Conservation (phyloP, 2,888 invertebrate genomes). For the Drosophila monieri region DNA sequence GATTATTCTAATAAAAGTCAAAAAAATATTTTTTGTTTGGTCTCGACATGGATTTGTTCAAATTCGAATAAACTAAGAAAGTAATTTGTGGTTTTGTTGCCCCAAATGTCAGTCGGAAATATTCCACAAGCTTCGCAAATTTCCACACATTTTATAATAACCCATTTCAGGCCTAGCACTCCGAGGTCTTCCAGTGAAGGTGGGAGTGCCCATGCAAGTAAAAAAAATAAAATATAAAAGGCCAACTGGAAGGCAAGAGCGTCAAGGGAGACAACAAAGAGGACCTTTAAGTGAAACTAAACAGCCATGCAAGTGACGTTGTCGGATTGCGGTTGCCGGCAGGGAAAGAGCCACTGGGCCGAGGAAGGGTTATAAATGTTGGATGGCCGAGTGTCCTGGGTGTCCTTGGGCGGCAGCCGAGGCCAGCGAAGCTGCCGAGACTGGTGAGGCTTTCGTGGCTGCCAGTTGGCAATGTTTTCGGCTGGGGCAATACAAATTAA, state of each 20-base stretch:
- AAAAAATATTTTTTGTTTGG: slow-evolving; percentile 9
- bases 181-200: not conserved
- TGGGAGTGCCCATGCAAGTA: slow-evolving; percentile 6
- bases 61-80: slow-evolving; percentile 7
- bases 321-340: slow-evolving; percentile 65
- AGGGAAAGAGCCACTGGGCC: slow-evolving; percentile 12
- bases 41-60: slow-evolving; percentile 4
- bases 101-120: not conserved
- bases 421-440: slow-evolving; percentile 18
- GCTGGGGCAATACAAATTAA: slow-evolving; percentile 74
- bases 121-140: slow-evolving; percentile 6
- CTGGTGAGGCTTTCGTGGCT: slow-evolving; percentile 32
- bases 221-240: slow-evolving; percentile 36
- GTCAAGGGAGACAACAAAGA: slow-evolving; percentile 58
- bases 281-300: slow-evolving; percentile 77
- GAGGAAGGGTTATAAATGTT: slow-evolving; percentile 30
- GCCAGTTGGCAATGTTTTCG: slow-evolving; percentile 67
- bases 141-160: slow-evolving; percentile 25
- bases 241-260: slow-evolving; percentile 39
- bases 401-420: slow-evolving; percentile 51
- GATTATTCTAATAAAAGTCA: slow-evolving; percentile 31
- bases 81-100: slow-evolving; percentile 20
- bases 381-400: slow-evolving; percentile 55
- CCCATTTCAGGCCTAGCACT: slow-evolving; percentile 6
- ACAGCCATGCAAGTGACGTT: slow-evolving; percentile 76